Evolutionary conservation across 2,888 invertebrate genomes (phyloP), one percentile per base, ranked within the genome.

Genomic region (Platypus cylindrus): DNA sequence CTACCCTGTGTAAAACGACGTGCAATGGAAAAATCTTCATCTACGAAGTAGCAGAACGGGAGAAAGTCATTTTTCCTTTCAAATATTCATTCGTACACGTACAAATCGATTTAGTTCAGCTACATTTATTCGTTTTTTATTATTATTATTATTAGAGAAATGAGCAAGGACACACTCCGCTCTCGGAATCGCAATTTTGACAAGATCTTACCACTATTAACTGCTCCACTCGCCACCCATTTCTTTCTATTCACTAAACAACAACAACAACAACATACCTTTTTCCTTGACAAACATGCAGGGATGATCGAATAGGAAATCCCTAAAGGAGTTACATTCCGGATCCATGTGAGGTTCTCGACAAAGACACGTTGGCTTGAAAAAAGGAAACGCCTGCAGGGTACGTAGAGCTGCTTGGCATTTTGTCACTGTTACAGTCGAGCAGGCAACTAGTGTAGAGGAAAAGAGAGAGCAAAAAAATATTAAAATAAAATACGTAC

Each of bases 261-360:
- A n/a, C n/a, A n/a, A n/a, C n/a, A n/a, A n/a, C n/a, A n/a, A n/a
- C n/a, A n/a, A 49, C 69, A 65, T 63, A 89, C 89, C 89, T 74
- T 86, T 87, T 65, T 84, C 85, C 58, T 77, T 72, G 48, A 86
- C 87, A 63, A 84, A 84, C 55, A 84, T 81, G 68, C 90, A 90
- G 43, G 89, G 89, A 68, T 90, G 90, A 65, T 89, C 89, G 64
- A 89, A 89, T 49, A 90, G 73, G 64, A 87, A 89, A 68, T 87
- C 86, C 59, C 85, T 77, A 71, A 90, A 89, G 58, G 83, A 82
- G 70, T 87, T 89, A 65, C 89, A 90, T 56, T 87, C 86, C 44
- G 84, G 86, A 62, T 90, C 90, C 57, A 85, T 78, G 64, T 80
- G 81, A 25, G 87, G 87, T 57, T 89, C 87, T 50, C 82, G 76